Evolutionary conservation across 2,113 vertebrate genomes (phyloP), one percentile per base, ranked within the genome.

Genomic region (Castor canadensis): DNA sequence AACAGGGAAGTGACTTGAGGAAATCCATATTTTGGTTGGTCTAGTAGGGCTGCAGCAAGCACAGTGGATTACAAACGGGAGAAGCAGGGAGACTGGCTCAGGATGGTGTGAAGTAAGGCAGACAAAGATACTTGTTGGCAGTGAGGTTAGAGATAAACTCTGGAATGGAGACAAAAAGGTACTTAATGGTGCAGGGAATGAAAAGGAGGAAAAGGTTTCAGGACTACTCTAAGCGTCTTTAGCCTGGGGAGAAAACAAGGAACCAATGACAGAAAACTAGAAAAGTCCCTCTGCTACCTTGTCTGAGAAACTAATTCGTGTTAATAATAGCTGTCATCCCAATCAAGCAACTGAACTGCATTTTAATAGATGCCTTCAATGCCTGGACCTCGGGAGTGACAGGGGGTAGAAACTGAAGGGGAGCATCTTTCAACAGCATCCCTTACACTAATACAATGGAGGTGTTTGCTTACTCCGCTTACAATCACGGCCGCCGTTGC

Each of bases 401-500:
- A 89, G 62, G 32, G 64, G 81, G 58, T n/a, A 89, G 58, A 88
- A 91, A 96, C 66, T 58, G 67, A 95, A 89, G 45, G 93, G 93
- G 82, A 77, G 35, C 62, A 90, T 95, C 81, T 95, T 85, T 95
- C 76, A 97, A 97, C 71, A 96, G 92, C 95, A 97, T 95, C 82
- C 95, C 86, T 97, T 95, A 95, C 93, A 96, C 94, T 94, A 96
- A 95, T 87, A 97, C 96, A 97, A 97, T 97, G 97, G 96, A 97
- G 94, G 86, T 97, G 96, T 97, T 97, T 97, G 97, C 97, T 97
- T 97, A 97, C 97, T 97, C 97, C 95, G 97, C 94, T 97, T 97
- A 94, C 96, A 97, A 97, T 97, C 95, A 97, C 97, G 12, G 97
- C 97, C 93, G 97, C 97, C 97, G 97, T 95, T 91, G 96, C 97